These are phyloP conservation scores for Heliconius ethilla DNA, from an alignment of 2,888 invertebrate genomes.

Conservation along the genomic window DNA sequence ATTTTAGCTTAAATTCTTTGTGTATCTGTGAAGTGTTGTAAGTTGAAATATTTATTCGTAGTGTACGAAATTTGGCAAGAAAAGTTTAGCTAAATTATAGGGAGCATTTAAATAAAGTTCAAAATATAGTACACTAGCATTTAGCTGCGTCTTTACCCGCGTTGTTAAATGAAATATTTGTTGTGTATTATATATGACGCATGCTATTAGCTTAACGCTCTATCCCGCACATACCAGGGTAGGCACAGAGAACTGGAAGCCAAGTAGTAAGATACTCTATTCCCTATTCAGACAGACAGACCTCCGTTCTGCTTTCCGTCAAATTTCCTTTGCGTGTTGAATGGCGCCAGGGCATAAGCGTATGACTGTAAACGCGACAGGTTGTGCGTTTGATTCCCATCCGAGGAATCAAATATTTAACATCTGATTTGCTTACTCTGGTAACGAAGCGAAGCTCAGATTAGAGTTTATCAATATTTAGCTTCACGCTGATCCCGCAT, in stretches of 20 bases:
- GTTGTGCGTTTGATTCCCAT: too few relatives aligned
- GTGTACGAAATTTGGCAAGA: conserved; percentile 15
- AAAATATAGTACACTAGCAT: not conserved
- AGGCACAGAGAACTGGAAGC: not conserved
- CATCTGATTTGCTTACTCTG: too few relatives aligned
- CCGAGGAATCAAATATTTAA: too few relatives aligned
- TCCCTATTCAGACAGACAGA: too few relatives aligned
- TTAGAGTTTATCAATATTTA: too few relatives aligned
- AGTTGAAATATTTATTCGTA: conserved; percentile 12
- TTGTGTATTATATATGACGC: not conserved
- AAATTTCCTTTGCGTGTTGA: not conserved
- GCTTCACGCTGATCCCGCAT: too few relatives aligned
- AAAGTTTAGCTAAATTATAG: conserved; percentile 7
- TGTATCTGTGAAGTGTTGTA: conserved; percentile 15
- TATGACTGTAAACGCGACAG: too few relatives aligned
- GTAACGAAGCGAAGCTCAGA: too few relatives aligned
- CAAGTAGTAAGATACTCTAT: not conserved
- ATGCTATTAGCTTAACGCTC: too few relatives aligned
- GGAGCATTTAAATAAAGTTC: not conserved
- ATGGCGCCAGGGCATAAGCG: not conserved
- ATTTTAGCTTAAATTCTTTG: conserved; percentile 28
- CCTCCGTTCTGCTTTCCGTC: not conserved
- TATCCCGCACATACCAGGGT: not conserved
- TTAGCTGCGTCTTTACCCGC: not conserved
- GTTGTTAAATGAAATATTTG: not conserved